Evolutionary conservation across 2,113 vertebrate species (phyloP), one percentile per base, ranked within the genome.

Genomic region (Caranx melampygus): DNA sequence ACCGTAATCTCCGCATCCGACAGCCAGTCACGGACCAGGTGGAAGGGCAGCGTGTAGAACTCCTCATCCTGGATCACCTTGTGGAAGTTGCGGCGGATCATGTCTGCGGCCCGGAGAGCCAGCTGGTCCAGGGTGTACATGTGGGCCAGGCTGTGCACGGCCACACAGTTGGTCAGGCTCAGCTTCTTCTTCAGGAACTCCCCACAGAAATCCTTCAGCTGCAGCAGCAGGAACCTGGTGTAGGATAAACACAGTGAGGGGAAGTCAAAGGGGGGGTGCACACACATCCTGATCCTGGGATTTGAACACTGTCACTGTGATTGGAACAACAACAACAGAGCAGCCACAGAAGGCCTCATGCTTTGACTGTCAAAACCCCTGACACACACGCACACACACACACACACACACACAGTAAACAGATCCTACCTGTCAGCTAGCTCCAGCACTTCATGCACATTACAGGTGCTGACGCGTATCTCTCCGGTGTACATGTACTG

Each of bases 141-240:
- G 93, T 99, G 98, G 18, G 98, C 98, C 47, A 99, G 90, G 79
- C 97, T 99, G 91, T 99, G 98, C 76, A 99, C 96, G 0, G 98
- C 98, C 20, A 99, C 97, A 20, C 97, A 99, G 87, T 99, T 99
- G 59, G 97, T 97, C 62, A 99, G 94, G 68, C 96, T 99, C 79
- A 99, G 95, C 54, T 99, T 99, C 82, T 98, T 98, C 95, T 99
- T 99, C n/a, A 99, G 95, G 84, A 99, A 99, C 90, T 99, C 97
- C 0, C 97, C 97, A 26, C 98, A 99, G 90, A 99, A 99, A 69
- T 99, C 98, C 79, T 99, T 99, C 34, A 99, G 88, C 70, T 97
- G 97, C 57, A 96, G 92, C 90, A 99, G 92, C 1, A 99, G 93
- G 87, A 99, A 99, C 93, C 98, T 99, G 78, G n/a, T 1, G 47